Evolutionary conservation across 2,797 vertebrate species (phyloP), one percentile per base, ranked within the genome.

Genomic region (Poecilia gillii): DNA sequence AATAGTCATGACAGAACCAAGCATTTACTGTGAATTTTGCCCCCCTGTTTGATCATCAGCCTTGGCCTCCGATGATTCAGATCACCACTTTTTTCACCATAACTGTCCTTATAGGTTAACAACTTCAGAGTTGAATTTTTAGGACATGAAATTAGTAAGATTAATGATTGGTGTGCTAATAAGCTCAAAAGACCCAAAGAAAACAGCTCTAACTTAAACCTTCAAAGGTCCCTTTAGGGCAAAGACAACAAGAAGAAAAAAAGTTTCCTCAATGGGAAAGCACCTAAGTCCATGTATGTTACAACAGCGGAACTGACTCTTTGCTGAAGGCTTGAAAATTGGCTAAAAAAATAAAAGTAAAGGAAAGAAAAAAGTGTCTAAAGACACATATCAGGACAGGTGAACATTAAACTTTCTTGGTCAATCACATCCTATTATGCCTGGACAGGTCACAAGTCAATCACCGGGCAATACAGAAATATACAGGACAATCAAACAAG

Each of bases 181-280:
- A 39, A 36, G 1, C 6, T 39, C 62, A 39, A 66, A 66, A 39
- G 33, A 39, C 7, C 62, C 33, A 13, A 25, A 39, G 9, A 41
- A 20, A 23, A 68, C 3, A 41, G 6, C 33, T 41, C 20, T 14
- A 71, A n/a, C 23, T 43, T 12, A 70, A 70, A 41, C 39, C 41
- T 70, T 70, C 39, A 70, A 39, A 66, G 62, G 36, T 66, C 39
- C 11, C 68, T 71, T 43, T 13, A 45, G 68, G 41, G 68, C 68
- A 71, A 70, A 70, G 23, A 9, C 28, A 33, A 66, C 33, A 41
- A 12, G 25, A 59, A 59, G 1, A 31, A 59, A 23, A 20, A 68
- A 68, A 5, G 7, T 20, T 18, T 41, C 33, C 20, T 68, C 64
- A 23, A 23, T 68, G 64, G 20, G 64, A 68, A 41, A 68, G 16